Evolutionary conservation across 2,797 vertebrate genomes (phyloP), one percentile per base, ranked within the genome.

Genomic region (Labeo calbasu): DNA sequence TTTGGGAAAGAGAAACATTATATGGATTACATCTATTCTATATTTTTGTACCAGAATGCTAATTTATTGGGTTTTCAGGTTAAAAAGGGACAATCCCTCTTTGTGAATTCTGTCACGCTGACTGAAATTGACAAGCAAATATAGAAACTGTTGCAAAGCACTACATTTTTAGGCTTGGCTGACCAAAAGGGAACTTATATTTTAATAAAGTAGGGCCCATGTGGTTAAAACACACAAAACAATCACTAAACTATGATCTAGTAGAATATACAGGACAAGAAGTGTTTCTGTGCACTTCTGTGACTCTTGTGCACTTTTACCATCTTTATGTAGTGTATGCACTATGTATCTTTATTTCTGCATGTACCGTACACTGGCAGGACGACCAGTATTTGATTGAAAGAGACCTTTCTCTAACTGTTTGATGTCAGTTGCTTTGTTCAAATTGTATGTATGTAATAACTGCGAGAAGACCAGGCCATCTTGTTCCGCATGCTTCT

Each of bases 241-340:
- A 21, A 21, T 23, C 8, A 13, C 8, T 71, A 36, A 36, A 5
- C 32, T 36, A 36, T 36, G 32, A 28, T 63, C 61, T 63, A 13
- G 23, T 63, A 63, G 15, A 69, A 25, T 48, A 32, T 72, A 70
- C 43, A 50, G 55, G 43, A 73, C 5, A 50, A 82, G 25, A 68
- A 28, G 40, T 40, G 32, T 79, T 32, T 73, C 21, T 15, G 5
- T 40, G 48, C 15, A 70, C 40, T 82, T 82, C 63, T 81, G 46
- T 81, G 50, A 59, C 51, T 75, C 59, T 79, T 70, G 72, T 86
- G 86, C 86, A 84, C 82, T 86, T 77, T 84, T 77, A 50, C 19
- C 40, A 9, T 23, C 69, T 68, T 70, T 81, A 66, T 83, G 19
- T 84, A 61, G 57, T 86, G 48, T 73, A 86, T 87, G 84, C 71